Base-by-base conservation (phyloP, 2,113 vertebrate genomes). In the Empidonax traillii region DNA sequence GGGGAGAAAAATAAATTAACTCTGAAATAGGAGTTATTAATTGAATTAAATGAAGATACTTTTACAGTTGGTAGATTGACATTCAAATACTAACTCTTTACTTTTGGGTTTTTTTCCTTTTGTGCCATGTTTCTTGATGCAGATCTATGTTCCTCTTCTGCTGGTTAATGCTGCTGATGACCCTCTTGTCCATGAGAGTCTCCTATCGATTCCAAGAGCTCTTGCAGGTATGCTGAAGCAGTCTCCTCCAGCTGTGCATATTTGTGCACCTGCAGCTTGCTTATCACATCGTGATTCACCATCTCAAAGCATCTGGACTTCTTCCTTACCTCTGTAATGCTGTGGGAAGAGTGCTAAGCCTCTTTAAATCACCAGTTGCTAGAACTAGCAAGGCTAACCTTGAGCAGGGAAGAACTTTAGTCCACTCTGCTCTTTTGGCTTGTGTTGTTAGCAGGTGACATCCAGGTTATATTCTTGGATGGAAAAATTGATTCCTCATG, bases 91-190 rank as follows among this genome's bases (percentile, higher is more conserved):
- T 21, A 73, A 2, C 2, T 2, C 3, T 27, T 85, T 67, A 71
- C 37, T 76, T 41, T 27, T 82, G 52, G 0, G 20, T 33, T 58
- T 33, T 76, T 56, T 35, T 3, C 10, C 5, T 55, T 67, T 91
- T 17, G 9, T 93, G 17, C n/a, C 4, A 5, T 83, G 49, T 78
- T 74, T 89, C 52, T 39, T 69, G 39, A 39, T 96, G 63, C 95
- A 99, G 99, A 99, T 99, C 65, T 97, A 98, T 24, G 98, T 99
- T 97, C 99, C 99, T 61, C 98, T 99, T 96, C 97, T 99, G 97
- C 97, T 99, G 91, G 99, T 99, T 58, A 99, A 99, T 95, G 98
- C 99, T 61, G 98, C 98, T 58, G 99, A 99, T 66, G 99, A 99
- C 94, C 99, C 99, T 41, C 97, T 99, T 94, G 99, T 99, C 80